A percentile compares a stretch with the other conserved stretches of the same genome.
phyloP scores from a whole-genome alignment of 1,140 invertebrate species.

The Cotesia chilonis region DNA sequence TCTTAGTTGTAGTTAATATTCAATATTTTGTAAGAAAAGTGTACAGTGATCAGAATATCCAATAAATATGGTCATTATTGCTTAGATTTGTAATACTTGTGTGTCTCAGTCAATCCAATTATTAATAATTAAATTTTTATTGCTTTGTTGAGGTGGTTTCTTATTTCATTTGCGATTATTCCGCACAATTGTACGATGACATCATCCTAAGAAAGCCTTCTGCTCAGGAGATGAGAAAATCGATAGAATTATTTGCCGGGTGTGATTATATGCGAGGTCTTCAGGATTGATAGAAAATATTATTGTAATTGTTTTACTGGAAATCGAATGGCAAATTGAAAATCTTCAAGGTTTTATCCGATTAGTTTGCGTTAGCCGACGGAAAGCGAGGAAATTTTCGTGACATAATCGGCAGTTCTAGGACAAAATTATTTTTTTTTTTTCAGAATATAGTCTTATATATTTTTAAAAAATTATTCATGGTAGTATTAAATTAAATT shows the following conservation, averaged over 20 bases:
- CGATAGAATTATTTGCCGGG: neutral
- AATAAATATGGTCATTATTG: constrained; percentile 4
- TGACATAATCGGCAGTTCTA: too few species aligned
- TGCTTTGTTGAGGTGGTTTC: neutral
- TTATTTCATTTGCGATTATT: neutral
- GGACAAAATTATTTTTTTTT: too few species aligned
- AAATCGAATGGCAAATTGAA: too few species aligned
- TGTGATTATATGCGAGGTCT: constrained; percentile 21
- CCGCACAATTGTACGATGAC: neutral
- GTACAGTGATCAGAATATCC: too few species aligned
- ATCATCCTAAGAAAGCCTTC: neutral
- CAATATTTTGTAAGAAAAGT: too few species aligned
- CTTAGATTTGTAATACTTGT: neutral
- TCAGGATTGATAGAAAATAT: neutral
- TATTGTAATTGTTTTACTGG: neutral
- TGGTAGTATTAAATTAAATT: too few species aligned
- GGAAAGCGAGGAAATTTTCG: too few species aligned
- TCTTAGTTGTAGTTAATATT: neutral
- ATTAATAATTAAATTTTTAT: neutral
- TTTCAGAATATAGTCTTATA: too few species aligned
- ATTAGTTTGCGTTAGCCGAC: too few species aligned
- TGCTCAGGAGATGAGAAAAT: neutral
- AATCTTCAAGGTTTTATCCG: too few species aligned
- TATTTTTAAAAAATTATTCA: too few species aligned
- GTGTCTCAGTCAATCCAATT: too few species aligned